phyloP scores from a whole-genome alignment of 2,888 invertebrate species.

The Spodoptera picta region DNA sequence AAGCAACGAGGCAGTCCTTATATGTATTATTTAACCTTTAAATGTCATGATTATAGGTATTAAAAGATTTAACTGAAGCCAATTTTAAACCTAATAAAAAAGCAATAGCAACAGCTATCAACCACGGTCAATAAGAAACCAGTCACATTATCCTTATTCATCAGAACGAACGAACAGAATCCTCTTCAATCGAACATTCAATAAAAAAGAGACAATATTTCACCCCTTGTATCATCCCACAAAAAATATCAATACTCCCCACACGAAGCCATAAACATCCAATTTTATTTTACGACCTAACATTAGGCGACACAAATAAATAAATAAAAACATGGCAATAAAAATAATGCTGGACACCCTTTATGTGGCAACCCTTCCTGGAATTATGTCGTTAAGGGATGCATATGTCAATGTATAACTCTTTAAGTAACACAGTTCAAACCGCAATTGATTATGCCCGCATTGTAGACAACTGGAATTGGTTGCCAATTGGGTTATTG shows the following conservation, averaged over 20 bases:
- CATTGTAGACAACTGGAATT: constrained; percentile 34
- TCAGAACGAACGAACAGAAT: too few relatives aligned
- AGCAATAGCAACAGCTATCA: too few relatives aligned
- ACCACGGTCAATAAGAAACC: too few relatives aligned
- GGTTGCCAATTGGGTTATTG: constrained; percentile 34
- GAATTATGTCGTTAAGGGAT: constrained; percentile 48
- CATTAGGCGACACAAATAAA: constrained; percentile 49
- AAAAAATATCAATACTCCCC: constrained; percentile 36
- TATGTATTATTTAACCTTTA: too few relatives aligned
- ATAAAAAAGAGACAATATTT: constrained; percentile 24
- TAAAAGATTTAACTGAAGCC: too few relatives aligned
- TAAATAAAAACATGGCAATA: constrained; percentile 56
- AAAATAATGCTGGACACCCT: constrained; percentile 40
- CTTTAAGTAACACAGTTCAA: constrained; percentile 20
- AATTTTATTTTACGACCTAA: constrained; percentile 57
- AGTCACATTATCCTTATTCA: neutral
- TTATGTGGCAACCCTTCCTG: constrained; percentile 50
- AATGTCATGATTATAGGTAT: too few relatives aligned
- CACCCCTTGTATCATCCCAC: constrained; percentile 6
- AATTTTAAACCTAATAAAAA: too few relatives aligned
- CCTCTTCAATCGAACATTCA: neutral
- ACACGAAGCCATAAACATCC: constrained; percentile 55
- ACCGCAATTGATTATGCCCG: constrained; percentile 47
- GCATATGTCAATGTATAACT: constrained; percentile 14
- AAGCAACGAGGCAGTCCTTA: too few relatives aligned